These are phyloP conservation scores for Ciconia maguari DNA, from an alignment of 2,113 vertebrate species.

Conservation along the genomic window DNA sequence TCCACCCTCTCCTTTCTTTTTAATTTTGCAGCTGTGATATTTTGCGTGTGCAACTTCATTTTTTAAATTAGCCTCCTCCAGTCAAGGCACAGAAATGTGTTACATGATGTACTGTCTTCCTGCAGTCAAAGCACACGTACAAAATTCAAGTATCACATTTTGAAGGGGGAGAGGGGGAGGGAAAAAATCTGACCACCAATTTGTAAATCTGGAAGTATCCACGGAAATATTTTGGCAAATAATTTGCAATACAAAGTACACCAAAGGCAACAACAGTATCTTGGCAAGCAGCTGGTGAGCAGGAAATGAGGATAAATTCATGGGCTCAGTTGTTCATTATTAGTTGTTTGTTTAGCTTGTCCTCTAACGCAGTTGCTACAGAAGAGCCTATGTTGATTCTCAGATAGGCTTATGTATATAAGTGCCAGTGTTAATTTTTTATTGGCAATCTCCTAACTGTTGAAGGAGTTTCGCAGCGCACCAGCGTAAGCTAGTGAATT, in stretches of 20 bases:
- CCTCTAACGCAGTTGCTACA: conserved; percentile 23
- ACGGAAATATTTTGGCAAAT: not conserved
- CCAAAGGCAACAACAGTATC: conserved; percentile 1
- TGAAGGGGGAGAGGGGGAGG: not conserved
- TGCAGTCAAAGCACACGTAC: not conserved
- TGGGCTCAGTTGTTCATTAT: conserved; percentile 37
- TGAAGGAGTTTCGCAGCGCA: not conserved
- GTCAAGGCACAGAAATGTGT: not conserved
- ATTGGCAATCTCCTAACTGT: not conserved
- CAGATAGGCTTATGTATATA: conserved; percentile 3
- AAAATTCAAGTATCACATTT: not conserved
- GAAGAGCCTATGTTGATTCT: conserved; percentile 10
- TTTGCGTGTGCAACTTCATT: not conserved
- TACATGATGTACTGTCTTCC: not conserved
- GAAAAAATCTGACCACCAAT: not conserved
- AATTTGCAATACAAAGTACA: not conserved
- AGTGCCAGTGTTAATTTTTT: conserved; percentile 38
- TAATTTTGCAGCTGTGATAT: conserved; percentile 13
- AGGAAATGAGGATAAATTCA: conserved; percentile 59
- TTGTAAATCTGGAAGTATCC: not conserved
- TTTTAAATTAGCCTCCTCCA: not conserved
- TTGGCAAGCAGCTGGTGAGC: conserved; percentile 14
- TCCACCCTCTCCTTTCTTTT: conserved; percentile 19
- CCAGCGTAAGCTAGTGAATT: not conserved
- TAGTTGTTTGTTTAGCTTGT: conserved; percentile 49